A percentile compares a stretch with the other conserved stretches of the same genome.
phyloP scores from a whole-genome alignment of 2,888 invertebrate genomes.

The Phorcus lineatus region DNA sequence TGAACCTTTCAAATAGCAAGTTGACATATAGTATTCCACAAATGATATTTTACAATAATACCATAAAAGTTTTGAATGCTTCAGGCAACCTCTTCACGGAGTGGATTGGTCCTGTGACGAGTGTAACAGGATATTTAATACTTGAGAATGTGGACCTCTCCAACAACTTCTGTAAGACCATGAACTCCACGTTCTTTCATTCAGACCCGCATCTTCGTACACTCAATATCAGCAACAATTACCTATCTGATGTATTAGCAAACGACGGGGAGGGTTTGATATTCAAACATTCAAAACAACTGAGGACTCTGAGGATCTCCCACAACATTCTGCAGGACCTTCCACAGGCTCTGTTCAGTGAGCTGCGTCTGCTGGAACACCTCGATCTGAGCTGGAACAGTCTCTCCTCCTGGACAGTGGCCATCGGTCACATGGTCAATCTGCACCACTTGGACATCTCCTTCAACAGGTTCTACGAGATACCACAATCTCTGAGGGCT shows the following conservation, averaged over 20 bases:
- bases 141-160: conserved; percentile 31
- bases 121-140: conserved; percentile 10
- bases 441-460: conserved; percentile 25
- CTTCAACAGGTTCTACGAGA: conserved; percentile 26
- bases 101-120: conserved; percentile 29
- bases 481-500: background rate
- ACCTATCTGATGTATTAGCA: conserved; percentile 22
- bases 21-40: background rate
- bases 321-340: conserved; percentile 24
- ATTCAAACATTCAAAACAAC: conserved; percentile 20
- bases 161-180: conserved; percentile 16
- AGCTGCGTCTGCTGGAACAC: conserved; percentile 6
- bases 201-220: conserved; percentile 6
- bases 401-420: conserved; percentile 26
- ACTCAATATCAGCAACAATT: conserved; percentile 32
- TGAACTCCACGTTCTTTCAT: background rate
- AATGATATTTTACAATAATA: conserved; percentile 1
- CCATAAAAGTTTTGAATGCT: conserved; percentile 18
- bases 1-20: background rate
- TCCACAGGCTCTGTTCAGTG: conserved; percentile 27
- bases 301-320: conserved; percentile 30
- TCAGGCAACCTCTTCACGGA: conserved; percentile 27
- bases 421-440: conserved; percentile 22
- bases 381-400: conserved; percentile 34
- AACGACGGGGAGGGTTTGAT: conserved; percentile 23